Evolutionary conservation across 2,888 invertebrate species (phyloP).

Genomic region (Leptinotarsa juncta): DNA sequence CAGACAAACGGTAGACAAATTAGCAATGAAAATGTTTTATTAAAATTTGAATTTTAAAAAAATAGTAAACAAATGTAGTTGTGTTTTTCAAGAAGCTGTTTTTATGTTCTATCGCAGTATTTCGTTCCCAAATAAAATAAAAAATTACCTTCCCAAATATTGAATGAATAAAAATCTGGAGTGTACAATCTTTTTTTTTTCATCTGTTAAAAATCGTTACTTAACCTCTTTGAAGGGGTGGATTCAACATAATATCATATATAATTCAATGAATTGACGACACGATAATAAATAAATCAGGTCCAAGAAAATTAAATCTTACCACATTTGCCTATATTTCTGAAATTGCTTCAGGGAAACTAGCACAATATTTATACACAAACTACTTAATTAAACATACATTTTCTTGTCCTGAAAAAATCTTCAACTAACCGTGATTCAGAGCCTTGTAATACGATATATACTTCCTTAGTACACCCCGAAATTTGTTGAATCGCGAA

Average conservation of each 20-base stretch:
- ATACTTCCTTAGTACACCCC: not conserved
- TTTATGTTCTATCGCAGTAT: no score
- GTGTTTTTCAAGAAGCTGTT: no score
- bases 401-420: not conserved
- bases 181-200: no score
- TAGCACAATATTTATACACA: not conserved
- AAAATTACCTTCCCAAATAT: no score
- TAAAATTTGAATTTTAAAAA: no score
- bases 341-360: not conserved
- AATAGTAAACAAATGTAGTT: no score
- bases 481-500: not conserved
- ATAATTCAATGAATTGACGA: not conserved
- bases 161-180: no score
- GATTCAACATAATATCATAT: not conserved
- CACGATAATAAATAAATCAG: not conserved
- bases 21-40: no score
- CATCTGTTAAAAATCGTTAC: not conserved
- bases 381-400: no score
- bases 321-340: not conserved
- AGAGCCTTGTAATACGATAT: not conserved
- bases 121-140: no score
- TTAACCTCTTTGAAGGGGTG: conserved; percentile 8
- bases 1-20: no score
- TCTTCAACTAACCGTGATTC: not conserved
- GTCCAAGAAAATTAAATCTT: not conserved